A percentile compares a stretch with the other conserved stretches of the same genome.
Conservation (phyloP, 2,797 vertebrate genomes). For the Halcyon leucocephala region DNA sequence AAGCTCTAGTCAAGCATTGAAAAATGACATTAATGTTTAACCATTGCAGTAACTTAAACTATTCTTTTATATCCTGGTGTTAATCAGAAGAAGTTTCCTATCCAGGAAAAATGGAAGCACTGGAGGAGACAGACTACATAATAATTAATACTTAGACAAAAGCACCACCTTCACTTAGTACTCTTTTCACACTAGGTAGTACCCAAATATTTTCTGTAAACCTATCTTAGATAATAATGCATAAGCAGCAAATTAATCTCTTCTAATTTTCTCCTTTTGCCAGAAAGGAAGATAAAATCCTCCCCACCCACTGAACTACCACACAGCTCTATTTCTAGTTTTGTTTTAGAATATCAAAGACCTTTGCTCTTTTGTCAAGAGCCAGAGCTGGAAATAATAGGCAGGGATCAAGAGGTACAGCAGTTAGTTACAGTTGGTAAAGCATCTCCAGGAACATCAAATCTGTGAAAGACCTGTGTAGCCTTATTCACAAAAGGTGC, state of each 20-base stretch:
- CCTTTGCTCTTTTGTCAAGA: neutral
- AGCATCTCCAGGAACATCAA: neutral
- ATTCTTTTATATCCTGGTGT: neutral
- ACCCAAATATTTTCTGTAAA: neutral
- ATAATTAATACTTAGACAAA: neutral
- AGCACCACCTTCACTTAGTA: neutral
- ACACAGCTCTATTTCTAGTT: neutral
- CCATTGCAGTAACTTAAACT: neutral
- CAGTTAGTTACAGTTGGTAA: neutral
- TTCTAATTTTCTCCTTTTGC: neutral
- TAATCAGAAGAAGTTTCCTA: neutral
- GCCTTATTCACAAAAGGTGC: neutral
- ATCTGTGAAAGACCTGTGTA: neutral
- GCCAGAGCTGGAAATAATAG: neutral
- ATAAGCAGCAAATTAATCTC: neutral
- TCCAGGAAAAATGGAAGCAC: neutral
- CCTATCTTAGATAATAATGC: neutral
- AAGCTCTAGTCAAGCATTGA: neutral
- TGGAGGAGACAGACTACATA: neutral
- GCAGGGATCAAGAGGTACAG: neutral
- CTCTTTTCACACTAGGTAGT: neutral
- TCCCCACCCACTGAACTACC: no score
- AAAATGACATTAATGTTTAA: neutral
- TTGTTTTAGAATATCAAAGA: neutral
- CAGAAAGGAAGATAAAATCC: neutral